Percentiles rank a stretch among this genome's conserved stretches.
Conservation (phyloP, 2,797 vertebrate genomes). For the Falco berigora region DNA sequence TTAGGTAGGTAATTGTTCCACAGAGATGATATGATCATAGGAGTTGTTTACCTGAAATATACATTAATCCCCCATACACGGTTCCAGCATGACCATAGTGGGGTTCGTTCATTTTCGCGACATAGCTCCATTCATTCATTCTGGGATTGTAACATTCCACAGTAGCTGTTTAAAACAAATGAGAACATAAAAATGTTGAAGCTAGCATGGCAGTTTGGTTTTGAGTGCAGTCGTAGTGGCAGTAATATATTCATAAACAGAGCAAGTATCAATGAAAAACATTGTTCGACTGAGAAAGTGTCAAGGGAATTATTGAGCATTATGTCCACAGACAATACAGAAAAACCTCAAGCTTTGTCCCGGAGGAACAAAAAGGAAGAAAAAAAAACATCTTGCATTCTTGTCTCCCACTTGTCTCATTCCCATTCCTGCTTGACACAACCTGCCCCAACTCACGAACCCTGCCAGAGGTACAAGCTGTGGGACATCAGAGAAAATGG, state of each 20-base stretch:
- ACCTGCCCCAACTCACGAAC: background rate
- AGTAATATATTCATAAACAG: background rate
- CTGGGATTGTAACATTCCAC: conserved; percentile 98
- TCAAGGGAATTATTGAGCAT: background rate
- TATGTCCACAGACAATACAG: background rate
- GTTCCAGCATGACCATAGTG: conserved; percentile 98
- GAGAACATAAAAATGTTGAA: background rate
- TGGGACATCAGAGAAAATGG: background rate
- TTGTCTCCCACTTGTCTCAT: background rate
- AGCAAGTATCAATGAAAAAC: background rate
- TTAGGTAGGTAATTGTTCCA: background rate
- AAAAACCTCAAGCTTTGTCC: background rate
- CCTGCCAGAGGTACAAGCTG: background rate
- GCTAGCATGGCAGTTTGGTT: background rate
- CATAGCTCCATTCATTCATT: conserved; percentile 97
- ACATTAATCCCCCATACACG: conserved; percentile 98
- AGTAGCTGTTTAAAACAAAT: conserved; percentile 80
- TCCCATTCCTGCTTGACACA: background rate
- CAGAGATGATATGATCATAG: background rate
- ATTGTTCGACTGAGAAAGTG: background rate
- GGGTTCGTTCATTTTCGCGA: conserved; percentile 98
- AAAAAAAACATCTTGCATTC: background rate
- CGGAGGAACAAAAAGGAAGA: background rate
- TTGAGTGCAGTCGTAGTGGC: background rate
- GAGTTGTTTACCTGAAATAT: conserved; percentile 89